Percentiles rank a stretch among this genome's conserved stretches.
These are phyloP conservation scores for Antechinus stuartii DNA, from an alignment of 2,113 vertebrate genomes.

Conservation along the genomic window DNA sequence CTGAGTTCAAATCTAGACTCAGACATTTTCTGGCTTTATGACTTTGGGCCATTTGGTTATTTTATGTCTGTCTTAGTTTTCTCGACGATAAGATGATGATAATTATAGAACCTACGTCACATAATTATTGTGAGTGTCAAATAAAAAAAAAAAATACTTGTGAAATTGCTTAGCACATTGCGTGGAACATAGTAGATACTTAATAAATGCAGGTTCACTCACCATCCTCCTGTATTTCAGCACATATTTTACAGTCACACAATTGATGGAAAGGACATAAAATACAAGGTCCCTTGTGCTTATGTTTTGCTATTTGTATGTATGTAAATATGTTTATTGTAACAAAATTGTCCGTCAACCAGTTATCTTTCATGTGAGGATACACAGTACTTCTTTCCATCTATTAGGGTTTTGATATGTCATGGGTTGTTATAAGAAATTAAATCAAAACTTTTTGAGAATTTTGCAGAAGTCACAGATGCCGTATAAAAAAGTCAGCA, in stretches of 20 bases:
- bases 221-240: not conserved
- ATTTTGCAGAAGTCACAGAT: too few relatives aligned
- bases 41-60: not conserved
- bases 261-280: too few relatives aligned
- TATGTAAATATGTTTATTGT: not conserved
- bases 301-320: too few relatives aligned
- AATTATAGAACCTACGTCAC: not conserved
- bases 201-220: not conserved
- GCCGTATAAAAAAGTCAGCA: too few relatives aligned
- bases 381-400: not conserved
- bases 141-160: too few relatives aligned
- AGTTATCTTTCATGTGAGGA: not conserved
- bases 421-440: too few relatives aligned
- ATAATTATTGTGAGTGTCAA: too few relatives aligned
- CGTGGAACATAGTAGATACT: not conserved
- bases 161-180: not conserved
- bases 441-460: too few relatives aligned
- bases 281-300: too few relatives aligned
- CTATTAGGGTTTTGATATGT: too few relatives aligned
- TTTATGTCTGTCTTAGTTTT: not conserved
- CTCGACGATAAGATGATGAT: not conserved
- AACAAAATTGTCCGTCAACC: not conserved
- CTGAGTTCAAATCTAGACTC: not conserved
- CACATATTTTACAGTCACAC: not conserved
- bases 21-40: not conserved